A percentile compares a stretch with the other conserved stretches of the same genome.
These are phyloP conservation scores for Drosophila elegans DNA, from an alignment of 1,140 invertebrate species.

Conservation along the genomic window DNA sequence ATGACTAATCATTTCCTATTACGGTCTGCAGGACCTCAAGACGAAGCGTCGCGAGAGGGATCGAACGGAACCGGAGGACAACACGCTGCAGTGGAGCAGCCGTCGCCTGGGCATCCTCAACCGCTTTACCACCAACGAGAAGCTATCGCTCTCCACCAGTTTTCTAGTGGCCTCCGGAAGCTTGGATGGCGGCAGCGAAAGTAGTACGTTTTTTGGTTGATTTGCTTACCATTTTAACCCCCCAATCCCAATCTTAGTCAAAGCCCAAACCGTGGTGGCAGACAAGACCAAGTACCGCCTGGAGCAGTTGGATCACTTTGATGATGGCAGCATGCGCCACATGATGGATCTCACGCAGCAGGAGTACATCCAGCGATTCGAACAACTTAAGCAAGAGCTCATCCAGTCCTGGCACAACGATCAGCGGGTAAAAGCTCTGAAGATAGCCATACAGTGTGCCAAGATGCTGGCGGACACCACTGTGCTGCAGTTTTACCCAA, in stretches of 20 bases:
- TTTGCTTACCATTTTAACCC: not conserved
- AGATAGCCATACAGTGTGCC: slow-evolving; percentile 98
- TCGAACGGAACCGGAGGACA: slow-evolving; percentile 84
- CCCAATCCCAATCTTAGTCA: slow-evolving; percentile 86
- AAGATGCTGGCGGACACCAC: slow-evolving; percentile 95
- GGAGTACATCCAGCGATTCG: slow-evolving; percentile 95
- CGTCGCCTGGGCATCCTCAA: slow-evolving; percentile 91
- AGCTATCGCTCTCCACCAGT: slow-evolving; percentile 94
- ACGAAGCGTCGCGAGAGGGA: slow-evolving; percentile 75
- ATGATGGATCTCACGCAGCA: slow-evolving; percentile 96
- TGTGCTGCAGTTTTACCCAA: slow-evolving; percentile 97
- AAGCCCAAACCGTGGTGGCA: slow-evolving; percentile 91
- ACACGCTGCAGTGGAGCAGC: slow-evolving; percentile 90
- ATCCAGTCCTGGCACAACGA: slow-evolving; percentile 96
- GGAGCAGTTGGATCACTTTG: slow-evolving; percentile 97
- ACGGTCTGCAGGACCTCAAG: slow-evolving; percentile 45
- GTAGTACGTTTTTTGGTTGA: slow-evolving; percentile 40
- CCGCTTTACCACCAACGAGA: slow-evolving; percentile 96
- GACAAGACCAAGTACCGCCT: slow-evolving; percentile 96
- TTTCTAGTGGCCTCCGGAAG: slow-evolving; percentile 86
- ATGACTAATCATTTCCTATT: not conserved
- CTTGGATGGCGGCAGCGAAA: slow-evolving; percentile 59
- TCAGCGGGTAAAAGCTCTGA: slow-evolving; percentile 97
- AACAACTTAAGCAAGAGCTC: slow-evolving; percentile 95
- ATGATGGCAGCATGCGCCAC: slow-evolving; percentile 94